Percentiles rank a stretch among this genome's conserved stretches.
These are phyloP conservation scores for Trachelus troglodyta DNA, from an alignment of 2,888 invertebrate genomes.

Conservation along the genomic window DNA sequence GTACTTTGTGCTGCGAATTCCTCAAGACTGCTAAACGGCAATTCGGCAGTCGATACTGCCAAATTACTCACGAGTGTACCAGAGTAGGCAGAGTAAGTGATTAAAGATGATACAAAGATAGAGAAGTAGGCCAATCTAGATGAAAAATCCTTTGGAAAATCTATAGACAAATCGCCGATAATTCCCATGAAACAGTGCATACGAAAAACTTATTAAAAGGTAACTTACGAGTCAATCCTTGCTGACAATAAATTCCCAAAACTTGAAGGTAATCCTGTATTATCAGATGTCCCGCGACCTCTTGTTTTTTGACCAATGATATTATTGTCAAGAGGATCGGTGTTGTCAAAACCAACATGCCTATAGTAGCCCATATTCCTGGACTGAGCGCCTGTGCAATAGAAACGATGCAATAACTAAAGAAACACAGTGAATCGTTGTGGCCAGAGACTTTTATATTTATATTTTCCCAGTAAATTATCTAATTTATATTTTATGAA, in stretches of 20 bases:
- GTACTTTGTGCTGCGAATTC: conserved; percentile 31
- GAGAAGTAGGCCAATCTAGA: conserved; percentile 31
- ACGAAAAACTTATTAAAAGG: neutral
- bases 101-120: conserved; percentile 29
- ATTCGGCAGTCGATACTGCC: conserved; percentile 23
- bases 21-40: conserved; percentile 33
- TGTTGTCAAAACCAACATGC: neutral
- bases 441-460: neutral
- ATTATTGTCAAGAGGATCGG: neutral
- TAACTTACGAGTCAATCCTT: conserved; percentile 28
- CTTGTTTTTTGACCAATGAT: neutral
- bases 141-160: conserved; percentile 27
- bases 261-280: conserved; percentile 16
- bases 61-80: conserved; percentile 39
- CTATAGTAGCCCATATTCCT: neutral
- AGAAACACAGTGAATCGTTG: neutral
- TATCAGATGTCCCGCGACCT: neutral
- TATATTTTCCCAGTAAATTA: neutral
- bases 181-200: neutral
- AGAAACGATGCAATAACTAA: neutral
- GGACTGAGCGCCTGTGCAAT: neutral
- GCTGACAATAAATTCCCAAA: conserved; percentile 36
- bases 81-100: conserved; percentile 34
- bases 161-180: conserved; percentile 16
- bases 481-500: neutral